Evolutionary conservation across 2,797 vertebrate genomes (phyloP), one percentile per base, ranked within the genome.

Genomic region (Helostoma temminkii): DNA sequence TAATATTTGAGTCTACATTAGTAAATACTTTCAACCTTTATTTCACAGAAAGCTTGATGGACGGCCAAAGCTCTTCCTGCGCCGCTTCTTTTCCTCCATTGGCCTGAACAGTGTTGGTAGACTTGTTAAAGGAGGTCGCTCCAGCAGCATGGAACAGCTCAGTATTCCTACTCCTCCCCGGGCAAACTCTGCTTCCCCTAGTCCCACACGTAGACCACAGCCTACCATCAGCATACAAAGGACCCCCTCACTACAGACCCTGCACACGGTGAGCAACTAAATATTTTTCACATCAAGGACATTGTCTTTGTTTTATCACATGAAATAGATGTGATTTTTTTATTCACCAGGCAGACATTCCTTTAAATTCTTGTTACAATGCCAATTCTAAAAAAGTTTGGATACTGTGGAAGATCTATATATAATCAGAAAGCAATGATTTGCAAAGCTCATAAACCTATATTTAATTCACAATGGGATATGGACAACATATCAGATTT

Each of bases 61-160:
- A 10, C 82, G 91, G 3, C 89, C 93, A 24, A 95, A 93, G 83
- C 90, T 95, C 30, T 95, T 93, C 63, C 88, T 95, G 36, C 92
- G 93, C 8, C 92, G 93, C 63, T 94, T 95, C 90, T 94, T 95
- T 78, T 95, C 94, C 58, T 93, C 94, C 63, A 94, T 95, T 24
- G 93, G 94, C 6, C 89, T 95, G 62, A 94, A 94, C 83, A 94
- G 93, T 10, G 87, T 94, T 15, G 93, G 94, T 9, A 88, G 93
- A 55, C 88, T 95, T 26, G 93, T 93, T 30, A 94, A 94, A 70
- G 93, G 93, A 24, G 75, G 83, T 9, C 93, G 93, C 32, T 95
- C 94, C 69, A 95, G 91, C 78, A 94, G 94, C 84, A 95, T 95
- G 94, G 94, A 95, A 15, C 94, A 95, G 48, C 93, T 95, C 67